Base-by-base conservation (phyloP, 2,113 vertebrate species). In the Eudyptes chrysolophus region DNA sequence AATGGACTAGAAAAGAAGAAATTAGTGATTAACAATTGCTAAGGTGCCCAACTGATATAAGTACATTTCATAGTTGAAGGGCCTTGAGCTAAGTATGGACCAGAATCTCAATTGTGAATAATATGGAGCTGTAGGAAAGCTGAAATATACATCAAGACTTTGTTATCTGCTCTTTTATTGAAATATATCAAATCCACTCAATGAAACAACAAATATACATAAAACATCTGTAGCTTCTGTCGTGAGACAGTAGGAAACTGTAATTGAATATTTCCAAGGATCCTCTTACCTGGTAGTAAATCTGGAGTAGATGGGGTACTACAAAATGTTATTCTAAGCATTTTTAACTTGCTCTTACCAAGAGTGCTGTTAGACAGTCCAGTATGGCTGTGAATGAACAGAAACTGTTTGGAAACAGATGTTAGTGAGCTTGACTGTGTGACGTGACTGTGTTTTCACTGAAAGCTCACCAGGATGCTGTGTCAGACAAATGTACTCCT, bases 1-100 rank as follows among this genome's bases (percentile, higher is more conserved):
- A 96, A 92, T 80, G 54, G 62, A 69, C 49, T 92, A 49, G 74
- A 93, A 93, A 94, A 84, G 58, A 89, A 91, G 68, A 89, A 95
- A 87, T 85, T 80, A 90, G 64, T 68, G 57, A 80, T 74, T 86
- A 93, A 61, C 84, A 83, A 48, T 36, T 95, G 46, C 52, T 85
- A 89, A 85, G 81, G 44, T 86, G 70, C 24, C 68, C 66, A 80
- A 48, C 61, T 79, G 84, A 78, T 94, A 64, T 58, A 83, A 94
- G 76, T 38, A 66, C 58, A 74, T 92, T 95, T 95, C 61, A 71
- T 75, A 89, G 65, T 5, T 95, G 80, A 96, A 94, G 18, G 79
- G 25, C n/a, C 44, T 92, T 20, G 26, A 87, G 44, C 4, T 71
- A 91, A 76, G 70, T 58, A 66, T 66, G 75, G 87, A 90, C 29